Conservation (phyloP, 23 tunicate species). For the Halocynthia roretzi region DNA sequence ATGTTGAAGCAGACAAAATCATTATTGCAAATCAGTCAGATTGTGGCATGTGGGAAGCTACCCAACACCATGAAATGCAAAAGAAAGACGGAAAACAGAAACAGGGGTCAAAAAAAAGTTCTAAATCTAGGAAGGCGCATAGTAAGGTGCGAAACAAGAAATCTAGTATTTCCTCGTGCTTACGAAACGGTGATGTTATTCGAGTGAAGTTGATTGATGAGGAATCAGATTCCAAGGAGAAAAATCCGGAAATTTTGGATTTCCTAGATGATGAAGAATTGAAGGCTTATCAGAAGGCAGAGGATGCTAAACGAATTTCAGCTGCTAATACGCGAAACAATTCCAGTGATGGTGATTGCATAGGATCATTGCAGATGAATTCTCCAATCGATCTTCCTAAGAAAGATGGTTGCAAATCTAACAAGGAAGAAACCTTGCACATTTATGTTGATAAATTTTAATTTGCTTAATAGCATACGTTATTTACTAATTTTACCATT, state of each 20-base stretch:
- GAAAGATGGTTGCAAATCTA: conserved; percentile 1
- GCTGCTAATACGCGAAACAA: too few species aligned
- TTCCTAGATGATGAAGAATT: conserved; percentile 13
- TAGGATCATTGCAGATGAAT: too few species aligned
- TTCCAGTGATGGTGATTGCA: too few species aligned
- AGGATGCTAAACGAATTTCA: not conserved
- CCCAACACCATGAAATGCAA: too few species aligned
- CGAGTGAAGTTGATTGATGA: conserved; percentile 7
- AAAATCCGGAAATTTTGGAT: conserved; percentile 9
- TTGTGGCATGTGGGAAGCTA: too few species aligned
- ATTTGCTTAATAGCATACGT: not conserved
- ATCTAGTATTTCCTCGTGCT: not conserved
- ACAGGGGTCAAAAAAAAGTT: conserved; percentile 3
- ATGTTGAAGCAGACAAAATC: too few species aligned
- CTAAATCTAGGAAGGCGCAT: conserved; percentile 13
- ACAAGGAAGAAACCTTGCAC: conserved; percentile 17
- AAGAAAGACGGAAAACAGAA: not conserved
- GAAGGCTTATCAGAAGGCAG: not conserved
- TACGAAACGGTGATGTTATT: conserved; percentile 14
- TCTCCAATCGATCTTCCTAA: not conserved
- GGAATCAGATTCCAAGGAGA: not conserved
- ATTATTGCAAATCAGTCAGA: too few species aligned
- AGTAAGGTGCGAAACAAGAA: not conserved
- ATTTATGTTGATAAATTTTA: conserved; percentile 24
- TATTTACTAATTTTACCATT: not conserved